Evolutionary conservation across 2,888 invertebrate genomes (phyloP).

Genomic region (Rhorus exstirpatorius): DNA sequence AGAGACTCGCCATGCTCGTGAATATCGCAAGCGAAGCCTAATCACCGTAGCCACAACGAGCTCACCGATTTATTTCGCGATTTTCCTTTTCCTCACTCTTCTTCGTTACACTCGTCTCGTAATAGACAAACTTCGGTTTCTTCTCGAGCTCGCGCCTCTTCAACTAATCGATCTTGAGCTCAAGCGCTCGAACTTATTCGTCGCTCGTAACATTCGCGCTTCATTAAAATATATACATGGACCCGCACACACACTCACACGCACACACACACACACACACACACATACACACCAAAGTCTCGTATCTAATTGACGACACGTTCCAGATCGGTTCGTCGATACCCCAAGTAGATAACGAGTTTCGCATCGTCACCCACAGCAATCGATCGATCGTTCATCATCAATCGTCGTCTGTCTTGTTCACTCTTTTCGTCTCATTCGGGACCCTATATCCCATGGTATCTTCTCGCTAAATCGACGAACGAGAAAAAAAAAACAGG

Average conservation of each 20-base stretch:
- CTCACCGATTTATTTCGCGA: conserved; percentile 62
- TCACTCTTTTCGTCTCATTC: conserved; percentile 22
- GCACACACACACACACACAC: conserved; percentile 7
- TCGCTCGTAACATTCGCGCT: conserved; percentile 52
- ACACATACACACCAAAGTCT: background rate
- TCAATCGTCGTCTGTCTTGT: conserved; percentile 60
- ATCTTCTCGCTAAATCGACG: conserved; percentile 43
- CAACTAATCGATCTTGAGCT: conserved; percentile 58
- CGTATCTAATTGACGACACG: conserved; percentile 55
- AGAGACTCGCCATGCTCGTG: conserved; percentile 65
- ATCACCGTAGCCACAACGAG: conserved; percentile 61
- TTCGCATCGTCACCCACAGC: conserved; percentile 33
- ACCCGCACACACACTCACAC: conserved; percentile 4
- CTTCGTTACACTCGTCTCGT: conserved; percentile 33
- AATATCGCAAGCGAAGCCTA: conserved; percentile 66
- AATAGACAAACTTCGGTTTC: conserved; percentile 61
- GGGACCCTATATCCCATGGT: background rate
- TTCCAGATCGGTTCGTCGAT: conserved; percentile 55
- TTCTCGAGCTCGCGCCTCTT: conserved; percentile 29
- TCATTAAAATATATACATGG: conserved; percentile 9
- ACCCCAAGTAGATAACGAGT: conserved; percentile 48
- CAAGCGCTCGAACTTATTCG: conserved; percentile 34
- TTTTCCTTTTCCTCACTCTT: conserved; percentile 19
- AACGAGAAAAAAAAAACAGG: conserved; percentile 11
- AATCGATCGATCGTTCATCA: conserved; percentile 54